Evolutionary conservation across 2,113 vertebrate genomes (phyloP).

Genomic region (Atractosteus spatula): DNA sequence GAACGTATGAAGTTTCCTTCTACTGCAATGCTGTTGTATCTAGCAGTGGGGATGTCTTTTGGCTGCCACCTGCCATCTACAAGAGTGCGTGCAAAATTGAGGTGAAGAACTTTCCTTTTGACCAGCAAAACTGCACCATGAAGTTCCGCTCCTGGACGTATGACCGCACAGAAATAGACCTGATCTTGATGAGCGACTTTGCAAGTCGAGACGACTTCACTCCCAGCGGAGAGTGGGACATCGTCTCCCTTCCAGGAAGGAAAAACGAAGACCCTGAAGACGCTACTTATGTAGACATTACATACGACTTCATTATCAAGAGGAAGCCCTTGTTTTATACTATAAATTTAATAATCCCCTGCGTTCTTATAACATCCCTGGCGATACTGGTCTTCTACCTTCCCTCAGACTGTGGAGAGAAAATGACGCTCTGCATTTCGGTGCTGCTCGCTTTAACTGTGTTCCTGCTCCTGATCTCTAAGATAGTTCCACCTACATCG

Average conservation of each 20-base stretch:
- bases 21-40: conserved; percentile 73
- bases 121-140: conserved; percentile 77
- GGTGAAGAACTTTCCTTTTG: conserved; percentile 74
- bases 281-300: conserved; percentile 69
- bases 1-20: conserved; percentile 75
- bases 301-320: conserved; percentile 73
- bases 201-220: conserved; percentile 75
- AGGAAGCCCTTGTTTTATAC: conserved; percentile 76
- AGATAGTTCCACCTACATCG: conserved; percentile 75
- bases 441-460: conserved; percentile 75
- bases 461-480: conserved; percentile 75
- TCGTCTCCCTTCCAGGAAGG: conserved; percentile 70
- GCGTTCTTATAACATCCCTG: conserved; percentile 70
- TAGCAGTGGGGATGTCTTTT: conserved; percentile 69
- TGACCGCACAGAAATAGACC: conserved; percentile 70
- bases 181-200: conserved; percentile 67
- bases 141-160: conserved; percentile 80
- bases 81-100: conserved; percentile 75
- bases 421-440: conserved; percentile 73
- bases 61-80: conserved; percentile 78
- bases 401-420: conserved; percentile 73
- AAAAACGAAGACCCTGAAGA: conserved; percentile 72
- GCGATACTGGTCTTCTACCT: conserved; percentile 76
- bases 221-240: conserved; percentile 75
- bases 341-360: conserved; percentile 75